Conservation (phyloP, 2,888 invertebrate genomes). For the Gymnocheta viridis region DNA sequence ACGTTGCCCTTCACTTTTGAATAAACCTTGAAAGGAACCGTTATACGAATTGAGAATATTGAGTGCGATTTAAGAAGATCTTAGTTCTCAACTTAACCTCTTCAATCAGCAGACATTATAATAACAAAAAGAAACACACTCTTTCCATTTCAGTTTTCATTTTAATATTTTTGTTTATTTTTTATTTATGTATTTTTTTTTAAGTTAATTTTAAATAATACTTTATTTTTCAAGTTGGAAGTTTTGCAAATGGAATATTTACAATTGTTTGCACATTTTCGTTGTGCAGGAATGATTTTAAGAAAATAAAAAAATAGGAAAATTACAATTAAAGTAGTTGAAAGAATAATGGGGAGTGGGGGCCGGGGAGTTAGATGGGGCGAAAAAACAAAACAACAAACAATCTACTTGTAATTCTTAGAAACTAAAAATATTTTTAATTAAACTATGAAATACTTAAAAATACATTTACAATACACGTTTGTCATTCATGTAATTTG, state of each 20-base stretch:
- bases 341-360: too few species aligned
- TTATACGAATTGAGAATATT: too few species aligned
- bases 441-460: slow-evolving; percentile 57
- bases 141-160: slow-evolving; percentile 3
- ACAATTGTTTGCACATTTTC: slow-evolving; percentile 41
- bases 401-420: slow-evolving; percentile 50
- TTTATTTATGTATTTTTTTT: slow-evolving; percentile 31
- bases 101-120: not conserved
- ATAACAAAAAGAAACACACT: not conserved
- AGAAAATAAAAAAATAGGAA: slow-evolving; percentile 8
- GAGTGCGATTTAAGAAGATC: too few species aligned
- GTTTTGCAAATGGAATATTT: slow-evolving; percentile 55
- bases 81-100: not conserved
- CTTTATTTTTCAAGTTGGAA: slow-evolving; percentile 51
- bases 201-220: slow-evolving; percentile 58
- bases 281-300: slow-evolving; percentile 3
- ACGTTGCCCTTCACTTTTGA: too few species aligned
- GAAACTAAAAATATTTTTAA: slow-evolving; percentile 39
- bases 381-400: slow-evolving; percentile 66
- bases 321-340: too few species aligned
- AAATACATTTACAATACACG: slow-evolving; percentile 58
- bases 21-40: too few species aligned
- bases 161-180: slow-evolving; percentile 46
- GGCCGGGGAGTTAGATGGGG: not conserved
- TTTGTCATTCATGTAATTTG: slow-evolving; percentile 32